Base-by-base conservation (phyloP, 1,140 invertebrate species). In the Philotrypesis tridentata region DNA sequence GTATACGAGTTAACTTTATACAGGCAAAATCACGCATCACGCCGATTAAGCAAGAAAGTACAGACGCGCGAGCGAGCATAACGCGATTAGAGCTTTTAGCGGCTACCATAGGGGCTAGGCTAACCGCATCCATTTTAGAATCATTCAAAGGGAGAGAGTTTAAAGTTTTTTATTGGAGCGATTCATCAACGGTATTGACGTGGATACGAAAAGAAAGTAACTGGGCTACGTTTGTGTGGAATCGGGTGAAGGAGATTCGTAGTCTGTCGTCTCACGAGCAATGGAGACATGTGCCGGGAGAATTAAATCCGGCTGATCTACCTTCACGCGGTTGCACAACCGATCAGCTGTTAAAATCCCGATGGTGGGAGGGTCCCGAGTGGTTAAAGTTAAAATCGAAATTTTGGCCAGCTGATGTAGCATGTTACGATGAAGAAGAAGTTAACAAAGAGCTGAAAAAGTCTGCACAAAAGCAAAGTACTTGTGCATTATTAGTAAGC, bases 61-160 rank as follows among this genome's bases (percentile, higher is more conserved):
- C 5, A 5, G 40, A 72, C 25, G 21, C 70, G 23, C 48, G 67
- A 14, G 23, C 14, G 4, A 79, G 65, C 14, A 86, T 86, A 9
- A 83, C 85, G n/a, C 76, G 83, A 31, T 63, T 84, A 0, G 82
- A 86, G 55, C 37, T 85, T 21, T 27, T 86, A n/a, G 82, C 84
- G 5, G 84, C 84, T 0, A 81, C 72, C 0, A 85, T 83, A 33
- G 82, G 25, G 2, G 68, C 37, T 2, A 37, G 83, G 55, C 29
- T 80, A 31, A 61, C 48, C 1, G n/a, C 2, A 9, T 27, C 71
- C 17, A 5, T 73, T 27, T 60, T 25, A 29, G 27, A 73, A 5
- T 23, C 27, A n/a, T n/a, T 74, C 7, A n/a, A 31, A 23, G 7
- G 3, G 0, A 21, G 17, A n/a, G 31, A 60, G 11, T 11, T 60